Conservation (phyloP, 2,888 invertebrate genomes). For the Sminthurides aquaticus region DNA sequence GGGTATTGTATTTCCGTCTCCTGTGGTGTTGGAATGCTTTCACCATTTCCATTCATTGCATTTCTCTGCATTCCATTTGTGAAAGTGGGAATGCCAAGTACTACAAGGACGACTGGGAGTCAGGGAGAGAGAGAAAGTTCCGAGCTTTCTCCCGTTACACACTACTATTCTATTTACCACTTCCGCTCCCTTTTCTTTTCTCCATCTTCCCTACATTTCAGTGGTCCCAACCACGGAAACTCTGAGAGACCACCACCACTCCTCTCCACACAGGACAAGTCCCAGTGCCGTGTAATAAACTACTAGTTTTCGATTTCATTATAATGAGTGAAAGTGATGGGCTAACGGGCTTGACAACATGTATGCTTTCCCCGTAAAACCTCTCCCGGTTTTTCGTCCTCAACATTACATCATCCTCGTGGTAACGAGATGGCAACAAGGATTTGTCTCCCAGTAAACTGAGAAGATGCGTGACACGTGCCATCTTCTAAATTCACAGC, state of each 20-base stretch:
- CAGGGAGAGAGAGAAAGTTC: neutral
- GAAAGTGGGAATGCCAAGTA: neutral
- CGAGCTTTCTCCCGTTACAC: neutral
- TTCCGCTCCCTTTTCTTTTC: neutral
- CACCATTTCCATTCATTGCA: neutral
- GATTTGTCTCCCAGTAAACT: neutral
- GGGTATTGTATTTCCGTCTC: neutral
- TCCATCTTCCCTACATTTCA: too few relatives aligned
- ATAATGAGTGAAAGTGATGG: neutral
- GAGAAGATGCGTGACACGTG: neutral
- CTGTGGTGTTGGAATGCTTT: neutral
- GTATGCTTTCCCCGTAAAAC: neutral
- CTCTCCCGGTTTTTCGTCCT: too few relatives aligned
- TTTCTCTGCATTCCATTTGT: neutral
- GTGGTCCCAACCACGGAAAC: too few relatives aligned
- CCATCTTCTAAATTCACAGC: neutral
- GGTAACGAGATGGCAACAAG: neutral
- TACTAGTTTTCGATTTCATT: neutral
- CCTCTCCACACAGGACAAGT: too few relatives aligned
- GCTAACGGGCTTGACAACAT: neutral
- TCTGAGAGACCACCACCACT: too few relatives aligned
- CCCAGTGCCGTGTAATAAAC: neutral
- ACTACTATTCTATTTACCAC: neutral
- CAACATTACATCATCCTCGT: neutral
- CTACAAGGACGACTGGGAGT: neutral